Evolutionary conservation across 2,113 vertebrate genomes (phyloP), one percentile per base, ranked within the genome.

Genomic region (Eretmochelys imbricata): DNA sequence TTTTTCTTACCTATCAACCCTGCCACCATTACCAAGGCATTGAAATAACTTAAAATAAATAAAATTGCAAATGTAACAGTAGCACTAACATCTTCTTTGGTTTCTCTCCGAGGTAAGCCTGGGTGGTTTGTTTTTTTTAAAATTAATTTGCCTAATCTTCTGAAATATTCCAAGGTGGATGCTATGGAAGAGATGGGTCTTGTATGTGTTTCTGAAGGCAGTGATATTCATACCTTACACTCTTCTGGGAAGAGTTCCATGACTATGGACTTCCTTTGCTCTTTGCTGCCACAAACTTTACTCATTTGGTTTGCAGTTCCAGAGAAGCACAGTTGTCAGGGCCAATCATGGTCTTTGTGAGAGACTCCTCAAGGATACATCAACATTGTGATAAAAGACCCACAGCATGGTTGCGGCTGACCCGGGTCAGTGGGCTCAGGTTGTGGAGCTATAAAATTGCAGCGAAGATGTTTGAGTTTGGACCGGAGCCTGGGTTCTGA

Each of bases 1-100:
- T 92, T 95, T 90, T 62, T 93, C 55, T 95, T 91, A 85, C 8
- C 54, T 88, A 13, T 82, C 51, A 82, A 46, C 50, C 91, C 49
- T 84, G 51, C 55, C 62, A 85, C 55, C 79, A 89, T 93, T 81
- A 94, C 53, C 27, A 62, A 51, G 55, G 20, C 42, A 38, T 38
- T 87, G 46, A 50, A n/a, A 24, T 4, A 7, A 29, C 14, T 83
- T 24, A 22, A 78, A 76, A 80, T 69, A 42, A 76, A 48, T 81
- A 57, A 25, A 8, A 89, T 38, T 46, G 75, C 75, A 48, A 14
- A 78, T 48, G 12, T 48, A 46, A 78, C 6, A 27, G 25, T 25
- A 76, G 42, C 22, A 46, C 24, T 24, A 65, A 75, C n/a, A 27
- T 76, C 20, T 46, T 85, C 49, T 79, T 87, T 48, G 9, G 5